These are phyloP conservation scores for Phylloscopus trochilus DNA, from an alignment of 2,113 vertebrate species.

Conservation along the genomic window DNA sequence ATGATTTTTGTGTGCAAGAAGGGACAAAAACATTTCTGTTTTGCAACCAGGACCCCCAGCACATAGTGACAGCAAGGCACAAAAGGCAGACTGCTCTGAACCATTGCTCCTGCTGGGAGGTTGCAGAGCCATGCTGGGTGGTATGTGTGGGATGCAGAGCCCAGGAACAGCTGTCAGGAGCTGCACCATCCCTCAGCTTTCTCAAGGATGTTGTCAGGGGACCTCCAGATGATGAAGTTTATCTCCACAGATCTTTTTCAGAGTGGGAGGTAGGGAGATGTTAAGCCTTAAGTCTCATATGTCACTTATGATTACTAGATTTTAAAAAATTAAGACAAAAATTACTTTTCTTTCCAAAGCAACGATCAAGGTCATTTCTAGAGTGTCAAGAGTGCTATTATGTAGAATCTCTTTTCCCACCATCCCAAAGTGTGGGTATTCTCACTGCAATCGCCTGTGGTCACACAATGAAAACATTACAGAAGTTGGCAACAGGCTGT, in stretches of 20 bases:
- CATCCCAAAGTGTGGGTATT: not conserved
- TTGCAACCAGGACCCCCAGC: accelerated
- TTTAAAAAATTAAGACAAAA: not conserved
- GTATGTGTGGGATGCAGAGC: not conserved
- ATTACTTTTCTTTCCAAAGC: not conserved
- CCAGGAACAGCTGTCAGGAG: not conserved
- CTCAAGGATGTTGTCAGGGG: not conserved
- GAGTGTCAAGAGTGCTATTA: not conserved
- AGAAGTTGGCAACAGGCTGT: not conserved
- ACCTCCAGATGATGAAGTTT: not conserved
- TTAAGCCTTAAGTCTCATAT: not conserved
- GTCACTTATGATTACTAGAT: not conserved
- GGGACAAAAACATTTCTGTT: not conserved
- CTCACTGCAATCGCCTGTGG: not conserved
- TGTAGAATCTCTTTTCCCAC: not conserved
- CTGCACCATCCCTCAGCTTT: not conserved
- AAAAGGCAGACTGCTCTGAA: not conserved
- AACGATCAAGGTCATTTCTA: accelerated
- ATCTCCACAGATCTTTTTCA: not conserved
- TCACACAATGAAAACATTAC: accelerated
- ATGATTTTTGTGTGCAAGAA: not conserved
- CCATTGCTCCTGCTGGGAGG: not conserved
- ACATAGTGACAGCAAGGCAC: accelerated
- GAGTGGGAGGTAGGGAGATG: not conserved
- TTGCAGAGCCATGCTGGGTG: accelerated